Percentiles rank a stretch among this genome's conserved stretches.
Evolutionary conservation across 2,888 invertebrate species (phyloP).

Genomic region (Clanis bilineata): DNA sequence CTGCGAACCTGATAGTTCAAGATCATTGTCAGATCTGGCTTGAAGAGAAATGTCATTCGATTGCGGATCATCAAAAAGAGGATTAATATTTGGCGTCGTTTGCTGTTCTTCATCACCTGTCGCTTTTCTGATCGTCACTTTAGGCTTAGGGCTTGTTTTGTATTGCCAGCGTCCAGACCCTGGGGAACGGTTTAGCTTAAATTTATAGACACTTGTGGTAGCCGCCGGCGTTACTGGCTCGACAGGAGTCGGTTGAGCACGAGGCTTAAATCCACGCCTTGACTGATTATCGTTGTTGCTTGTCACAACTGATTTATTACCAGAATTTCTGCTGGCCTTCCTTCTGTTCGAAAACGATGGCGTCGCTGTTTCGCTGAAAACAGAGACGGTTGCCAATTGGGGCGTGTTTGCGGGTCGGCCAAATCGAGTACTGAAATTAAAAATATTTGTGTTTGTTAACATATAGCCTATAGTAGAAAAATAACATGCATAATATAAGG

Average conservation of each 20-base stretch:
- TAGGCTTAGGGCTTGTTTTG: slow-evolving; percentile 93
- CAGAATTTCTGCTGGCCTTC: slow-evolving; percentile 69
- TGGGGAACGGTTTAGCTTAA: slow-evolving; percentile 90
- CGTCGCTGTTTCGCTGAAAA: slow-evolving; percentile 83
- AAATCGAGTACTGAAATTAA: slow-evolving; percentile 75
- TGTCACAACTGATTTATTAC: slow-evolving; percentile 67
- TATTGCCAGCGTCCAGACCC: slow-evolving; percentile 95
- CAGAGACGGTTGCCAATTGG: slow-evolving; percentile 85
- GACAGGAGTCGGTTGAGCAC: slow-evolving; percentile 80
- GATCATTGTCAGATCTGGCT: slow-evolving; percentile 84
- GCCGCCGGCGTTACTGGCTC: slow-evolving; percentile 76
- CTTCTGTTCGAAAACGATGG: slow-evolving; percentile 80
- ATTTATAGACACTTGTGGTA: slow-evolving; percentile 87
- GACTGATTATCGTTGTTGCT: slow-evolving; percentile 67
- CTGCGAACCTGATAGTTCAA: slow-evolving; percentile 88
- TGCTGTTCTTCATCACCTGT: slow-evolving; percentile 79
- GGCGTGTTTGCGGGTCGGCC: slow-evolving; percentile 74
- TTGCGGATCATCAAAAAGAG: slow-evolving; percentile 68
- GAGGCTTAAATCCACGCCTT: slow-evolving; percentile 87
- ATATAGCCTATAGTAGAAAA: slow-evolving; percentile 9
- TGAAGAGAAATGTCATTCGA: slow-evolving; percentile 81
- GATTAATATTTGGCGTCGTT: slow-evolving; percentile 71
- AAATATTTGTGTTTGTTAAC: slow-evolving; percentile 38
- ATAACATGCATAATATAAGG: not conserved
- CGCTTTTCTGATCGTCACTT: slow-evolving; percentile 89